A percentile compares a stretch with the other conserved stretches of the same genome.
Evolutionary conservation across 2,888 invertebrate species (phyloP).

Genomic region (Sepioteuthis lessoniana): DNA sequence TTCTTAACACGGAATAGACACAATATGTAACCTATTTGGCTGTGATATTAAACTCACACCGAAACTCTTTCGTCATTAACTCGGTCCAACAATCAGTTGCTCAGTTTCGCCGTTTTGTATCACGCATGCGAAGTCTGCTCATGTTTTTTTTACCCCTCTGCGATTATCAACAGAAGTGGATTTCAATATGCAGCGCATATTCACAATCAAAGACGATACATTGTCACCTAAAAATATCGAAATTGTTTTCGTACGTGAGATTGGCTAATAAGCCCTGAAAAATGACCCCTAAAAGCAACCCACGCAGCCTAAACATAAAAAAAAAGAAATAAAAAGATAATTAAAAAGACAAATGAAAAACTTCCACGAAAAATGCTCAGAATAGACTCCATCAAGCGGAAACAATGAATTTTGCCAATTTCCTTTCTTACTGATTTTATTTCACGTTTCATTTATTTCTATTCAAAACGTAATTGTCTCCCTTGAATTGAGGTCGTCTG

Average conservation of each 20-base stretch:
- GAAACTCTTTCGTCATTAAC: neutral
- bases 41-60: neutral
- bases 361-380: neutral
- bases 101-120: neutral
- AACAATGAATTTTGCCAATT: conserved; percentile 33
- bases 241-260: conserved; percentile 14
- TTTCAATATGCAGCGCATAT: neutral
- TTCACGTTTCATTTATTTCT: conserved; percentile 23
- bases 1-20: neutral
- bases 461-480: conserved; percentile 23
- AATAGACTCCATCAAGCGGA: neutral
- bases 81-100: neutral
- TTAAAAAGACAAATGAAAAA: neutral
- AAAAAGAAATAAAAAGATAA: neutral
- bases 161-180: neutral
- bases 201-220: neutral
- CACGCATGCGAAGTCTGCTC: neutral
- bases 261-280: neutral
- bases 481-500: conserved; percentile 8
- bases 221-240: conserved; percentile 21
- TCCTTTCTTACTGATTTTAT: conserved; percentile 33
- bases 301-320: neutral
- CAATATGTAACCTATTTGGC: neutral
- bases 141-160: neutral
- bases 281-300: neutral